phyloP scores from a whole-genome alignment of 2,797 vertebrate species.

The Falco cherrug region DNA sequence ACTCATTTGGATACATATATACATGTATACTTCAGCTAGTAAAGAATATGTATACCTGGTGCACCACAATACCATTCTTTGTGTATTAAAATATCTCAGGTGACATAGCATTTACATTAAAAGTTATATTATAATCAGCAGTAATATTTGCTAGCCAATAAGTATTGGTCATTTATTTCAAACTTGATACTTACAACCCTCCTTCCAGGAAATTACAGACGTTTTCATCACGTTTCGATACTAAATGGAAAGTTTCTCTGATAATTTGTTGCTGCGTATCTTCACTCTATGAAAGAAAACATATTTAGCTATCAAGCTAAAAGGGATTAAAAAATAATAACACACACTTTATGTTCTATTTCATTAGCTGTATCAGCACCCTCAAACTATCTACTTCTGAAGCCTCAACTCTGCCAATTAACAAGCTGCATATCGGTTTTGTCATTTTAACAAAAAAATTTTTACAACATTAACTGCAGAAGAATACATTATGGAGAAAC shows the following conservation, averaged over 20 bases:
- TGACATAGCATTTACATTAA: background rate
- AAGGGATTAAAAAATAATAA: background rate
- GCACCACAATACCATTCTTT: background rate
- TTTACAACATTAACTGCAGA: background rate
- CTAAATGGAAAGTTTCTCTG: constrained; percentile 98
- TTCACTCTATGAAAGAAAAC: constrained; percentile 86
- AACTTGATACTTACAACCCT: constrained; percentile 89
- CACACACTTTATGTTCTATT: background rate
- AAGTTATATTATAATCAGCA: background rate
- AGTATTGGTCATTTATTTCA: background rate
- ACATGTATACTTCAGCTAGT: background rate
- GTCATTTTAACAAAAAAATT: background rate
- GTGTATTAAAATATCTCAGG: background rate
- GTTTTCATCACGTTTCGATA: constrained; percentile 97
- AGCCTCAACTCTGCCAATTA: background rate
- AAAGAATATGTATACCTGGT: background rate
- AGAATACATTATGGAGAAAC: background rate
- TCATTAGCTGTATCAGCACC: background rate
- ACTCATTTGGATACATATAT: background rate
- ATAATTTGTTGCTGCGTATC: constrained; percentile 98
- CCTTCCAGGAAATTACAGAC: constrained; percentile 99
- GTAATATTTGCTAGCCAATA: background rate
- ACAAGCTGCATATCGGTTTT: accelerated
- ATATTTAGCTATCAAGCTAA: constrained; percentile 9
- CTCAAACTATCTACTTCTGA: background rate